Evolutionary conservation across 2,888 invertebrate genomes (phyloP), one percentile per base, ranked within the genome.

Genomic region (Zootermopsis nevadensis): DNA sequence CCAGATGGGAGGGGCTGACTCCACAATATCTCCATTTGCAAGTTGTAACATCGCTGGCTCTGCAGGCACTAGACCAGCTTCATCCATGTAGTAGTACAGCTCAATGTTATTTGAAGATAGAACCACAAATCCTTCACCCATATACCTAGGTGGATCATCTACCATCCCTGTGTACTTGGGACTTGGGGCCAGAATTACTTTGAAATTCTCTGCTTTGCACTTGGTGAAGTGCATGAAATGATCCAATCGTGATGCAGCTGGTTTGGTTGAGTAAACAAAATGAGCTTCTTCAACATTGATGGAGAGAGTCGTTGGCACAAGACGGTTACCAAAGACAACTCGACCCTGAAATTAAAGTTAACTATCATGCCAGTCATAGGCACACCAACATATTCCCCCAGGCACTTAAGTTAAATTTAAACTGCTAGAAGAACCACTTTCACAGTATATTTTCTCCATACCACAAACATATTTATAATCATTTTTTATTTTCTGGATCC

Each of bases 51-150:
- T 93, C 85, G 98, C 97, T 0, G 98, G 98, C 88, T 96, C 95
- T 87, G 97, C 96, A 0, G 98, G 98, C 4, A 98, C 98, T 80
- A 96, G 89, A 3, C 93, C 93, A 81, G 98, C 95, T 89, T 99
- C 98, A 89, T 99, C 99, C 96, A 98, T 97, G 88, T 98, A 98
- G 90, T 98, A 98, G 89, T 98, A 98, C 35, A 99, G 92, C 89
- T 98, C 97, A 87, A 99, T 94, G 88, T 96, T 95, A 88, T 98
- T 98, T 3, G 98, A 97, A 88, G 98, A 98, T 91, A 99, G 94
- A 19, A 99, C 94, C 0, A 98, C 98, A 90, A 99, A 99, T 0
- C 99, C 99, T 90, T 98, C 98, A 7, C 99, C 99, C 99, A 99
- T 99, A 88, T 96, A 98, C 79, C 97, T 91, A 0, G 99, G 99